Conservation (phyloP, 2,113 vertebrate species). For the Hippolais icterina region DNA sequence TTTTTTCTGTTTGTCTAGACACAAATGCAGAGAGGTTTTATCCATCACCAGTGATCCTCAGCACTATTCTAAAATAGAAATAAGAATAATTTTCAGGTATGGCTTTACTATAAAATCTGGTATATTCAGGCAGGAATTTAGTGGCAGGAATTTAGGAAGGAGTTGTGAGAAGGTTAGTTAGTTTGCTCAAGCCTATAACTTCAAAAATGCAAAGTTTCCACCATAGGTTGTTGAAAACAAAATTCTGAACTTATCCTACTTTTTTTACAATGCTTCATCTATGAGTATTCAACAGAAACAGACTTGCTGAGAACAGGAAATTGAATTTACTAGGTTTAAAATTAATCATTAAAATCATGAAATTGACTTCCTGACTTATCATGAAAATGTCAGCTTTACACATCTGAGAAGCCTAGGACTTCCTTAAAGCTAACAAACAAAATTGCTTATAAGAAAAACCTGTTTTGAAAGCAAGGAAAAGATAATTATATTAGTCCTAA, state of each 20-base stretch:
- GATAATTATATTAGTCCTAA: background rate
- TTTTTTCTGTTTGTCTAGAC: background rate
- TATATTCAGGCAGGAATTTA: background rate
- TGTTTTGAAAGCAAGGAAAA: background rate
- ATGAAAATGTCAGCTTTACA: background rate
- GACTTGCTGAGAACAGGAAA: background rate
- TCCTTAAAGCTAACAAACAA: constrained; percentile 17
- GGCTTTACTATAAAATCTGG: background rate
- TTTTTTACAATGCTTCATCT: background rate
- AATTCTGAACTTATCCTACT: background rate
- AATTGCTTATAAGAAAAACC: background rate
- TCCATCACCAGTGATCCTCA: background rate
- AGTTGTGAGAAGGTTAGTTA: background rate
- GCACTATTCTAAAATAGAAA: background rate
- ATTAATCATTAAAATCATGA: constrained; percentile 8
- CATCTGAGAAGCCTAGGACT: background rate
- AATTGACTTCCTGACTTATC: background rate
- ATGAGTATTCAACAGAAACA: background rate
- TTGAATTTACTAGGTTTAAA: background rate
- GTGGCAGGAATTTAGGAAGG: background rate
- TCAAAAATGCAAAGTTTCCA: background rate
- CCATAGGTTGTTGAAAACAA: background rate
- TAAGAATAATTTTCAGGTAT: background rate
- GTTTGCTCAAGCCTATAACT: background rate
- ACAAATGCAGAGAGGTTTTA: background rate